Evolutionary conservation across 2,888 invertebrate genomes (phyloP).

Genomic region (Dichetophora obliterata): DNA sequence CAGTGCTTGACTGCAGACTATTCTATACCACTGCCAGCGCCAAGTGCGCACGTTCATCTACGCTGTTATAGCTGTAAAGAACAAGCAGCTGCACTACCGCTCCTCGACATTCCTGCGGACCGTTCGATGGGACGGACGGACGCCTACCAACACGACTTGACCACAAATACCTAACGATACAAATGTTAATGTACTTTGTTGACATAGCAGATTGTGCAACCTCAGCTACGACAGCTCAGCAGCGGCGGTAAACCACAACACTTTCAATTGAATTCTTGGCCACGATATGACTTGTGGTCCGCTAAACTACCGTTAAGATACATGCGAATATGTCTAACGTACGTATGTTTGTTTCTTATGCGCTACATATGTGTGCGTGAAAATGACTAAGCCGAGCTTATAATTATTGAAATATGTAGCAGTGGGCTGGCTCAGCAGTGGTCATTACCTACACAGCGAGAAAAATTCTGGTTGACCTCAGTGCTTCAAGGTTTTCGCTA

Average conservation of each 20-base stretch:
- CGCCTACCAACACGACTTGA: conserved; percentile 34
- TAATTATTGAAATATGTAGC: conserved; percentile 25
- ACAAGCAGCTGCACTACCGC: conserved; percentile 26
- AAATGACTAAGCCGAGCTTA: conserved; percentile 21
- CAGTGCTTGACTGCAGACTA: conserved; percentile 30
- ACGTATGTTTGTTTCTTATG: too few species aligned
- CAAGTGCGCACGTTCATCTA: conserved; percentile 26
- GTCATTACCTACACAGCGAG: conserved; percentile 14
- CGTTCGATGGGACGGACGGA: not conserved
- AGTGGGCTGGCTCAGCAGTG: not conserved
- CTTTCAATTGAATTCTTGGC: conserved; percentile 11
- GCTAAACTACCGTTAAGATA: conserved; percentile 32
- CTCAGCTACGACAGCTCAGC: conserved; percentile 10
- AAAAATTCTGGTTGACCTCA: not conserved
- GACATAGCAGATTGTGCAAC: conserved; percentile 24
- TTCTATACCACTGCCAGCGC: conserved; percentile 29
- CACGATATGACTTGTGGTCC: conserved; percentile 18
- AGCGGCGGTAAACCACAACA: not conserved
- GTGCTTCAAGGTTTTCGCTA: too few species aligned
- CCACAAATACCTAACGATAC: conserved; percentile 21
- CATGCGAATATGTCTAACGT: not conserved
- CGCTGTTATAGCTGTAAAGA: not conserved
- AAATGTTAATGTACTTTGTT: conserved; percentile 30
- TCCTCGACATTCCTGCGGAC: conserved; percentile 35
- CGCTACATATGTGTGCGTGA: conserved; percentile 10